Percentiles rank a stretch among this genome's conserved stretches.
Conservation (phyloP, 2,888 invertebrate genomes). For the Dolichopus griseipennis region DNA sequence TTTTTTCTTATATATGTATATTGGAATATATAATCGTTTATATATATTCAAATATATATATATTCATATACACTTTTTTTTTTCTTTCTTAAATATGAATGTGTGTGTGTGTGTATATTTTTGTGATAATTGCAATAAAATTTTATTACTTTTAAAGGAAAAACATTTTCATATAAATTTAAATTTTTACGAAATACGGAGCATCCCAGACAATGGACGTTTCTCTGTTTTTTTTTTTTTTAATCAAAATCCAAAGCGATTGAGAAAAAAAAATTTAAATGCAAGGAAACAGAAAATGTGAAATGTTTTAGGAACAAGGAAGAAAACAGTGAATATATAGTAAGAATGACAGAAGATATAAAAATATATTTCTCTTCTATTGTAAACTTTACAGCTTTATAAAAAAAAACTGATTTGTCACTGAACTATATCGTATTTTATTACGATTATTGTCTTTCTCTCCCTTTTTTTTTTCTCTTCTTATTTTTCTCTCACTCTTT, state of each 20-base stretch:
- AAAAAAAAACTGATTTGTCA: too few relatives aligned
- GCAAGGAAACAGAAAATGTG: not conserved
- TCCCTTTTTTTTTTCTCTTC: too few relatives aligned
- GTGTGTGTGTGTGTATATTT: conserved; percentile 10
- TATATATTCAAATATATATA: not conserved
- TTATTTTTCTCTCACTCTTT: too few relatives aligned
- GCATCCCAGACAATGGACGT: too few relatives aligned
- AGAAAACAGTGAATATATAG: not conserved
- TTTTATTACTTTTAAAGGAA: not conserved
- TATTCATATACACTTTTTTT: not conserved
- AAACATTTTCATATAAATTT: too few relatives aligned
- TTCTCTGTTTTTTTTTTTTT: too few relatives aligned
- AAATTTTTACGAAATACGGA: too few relatives aligned
- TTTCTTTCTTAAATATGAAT: not conserved
- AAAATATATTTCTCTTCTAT: too few relatives aligned
- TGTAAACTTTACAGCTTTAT: too few relatives aligned
- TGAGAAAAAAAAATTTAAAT: not conserved
- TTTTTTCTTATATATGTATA: conserved; percentile 1
- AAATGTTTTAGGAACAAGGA: not conserved
- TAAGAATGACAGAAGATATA: not conserved
- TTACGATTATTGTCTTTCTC: too few relatives aligned
- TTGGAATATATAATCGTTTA: not conserved
- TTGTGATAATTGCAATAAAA: not conserved
- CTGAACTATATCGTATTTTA: too few relatives aligned
- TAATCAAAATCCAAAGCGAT: too few relatives aligned